phyloP scores from a whole-genome alignment of 2,113 vertebrate species.

The Pseudolaguvia tuberculata region DNA sequence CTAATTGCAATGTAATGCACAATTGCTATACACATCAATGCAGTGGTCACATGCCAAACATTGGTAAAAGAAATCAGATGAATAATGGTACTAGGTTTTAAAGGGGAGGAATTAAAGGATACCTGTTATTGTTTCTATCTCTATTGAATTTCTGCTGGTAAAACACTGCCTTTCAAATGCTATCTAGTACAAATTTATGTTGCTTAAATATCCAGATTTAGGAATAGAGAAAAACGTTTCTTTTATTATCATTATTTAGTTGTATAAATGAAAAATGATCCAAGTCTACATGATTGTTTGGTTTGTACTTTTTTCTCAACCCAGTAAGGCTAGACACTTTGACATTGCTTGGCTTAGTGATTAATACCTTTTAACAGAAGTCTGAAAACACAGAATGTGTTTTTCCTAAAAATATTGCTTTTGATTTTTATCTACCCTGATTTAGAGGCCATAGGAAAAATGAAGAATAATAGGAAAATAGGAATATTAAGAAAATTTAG shows the following conservation, averaged over 20 bases:
- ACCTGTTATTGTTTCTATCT: background rate
- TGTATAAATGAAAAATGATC: constrained; percentile 6
- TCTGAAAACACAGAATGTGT: constrained; percentile 30
- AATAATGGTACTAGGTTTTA: background rate
- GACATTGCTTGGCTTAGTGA: constrained; percentile 32
- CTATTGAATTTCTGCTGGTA: background rate
- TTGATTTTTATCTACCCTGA: constrained; percentile 24
- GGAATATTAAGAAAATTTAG: background rate
- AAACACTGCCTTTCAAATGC: background rate
- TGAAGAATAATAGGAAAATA: background rate
- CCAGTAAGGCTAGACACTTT: constrained; percentile 4
- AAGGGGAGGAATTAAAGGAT: background rate
- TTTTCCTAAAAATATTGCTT: constrained; percentile 54
- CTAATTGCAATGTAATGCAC: background rate
- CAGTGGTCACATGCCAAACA: background rate
- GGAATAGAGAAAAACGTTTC: background rate
- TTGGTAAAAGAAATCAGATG: background rate
- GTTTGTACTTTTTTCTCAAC: background rate
- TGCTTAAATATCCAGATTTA: background rate
- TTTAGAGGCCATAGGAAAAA: constrained; percentile 9
- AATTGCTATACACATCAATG: background rate
- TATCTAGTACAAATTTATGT: background rate
- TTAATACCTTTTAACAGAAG: constrained; percentile 47
- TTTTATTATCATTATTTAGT: background rate
- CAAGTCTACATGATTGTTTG: constrained; percentile 13